A percentile compares a stretch with the other conserved stretches of the same genome.
phyloP scores from a whole-genome alignment of 2,113 vertebrate species.

The Ctenomys sociabilis region DNA sequence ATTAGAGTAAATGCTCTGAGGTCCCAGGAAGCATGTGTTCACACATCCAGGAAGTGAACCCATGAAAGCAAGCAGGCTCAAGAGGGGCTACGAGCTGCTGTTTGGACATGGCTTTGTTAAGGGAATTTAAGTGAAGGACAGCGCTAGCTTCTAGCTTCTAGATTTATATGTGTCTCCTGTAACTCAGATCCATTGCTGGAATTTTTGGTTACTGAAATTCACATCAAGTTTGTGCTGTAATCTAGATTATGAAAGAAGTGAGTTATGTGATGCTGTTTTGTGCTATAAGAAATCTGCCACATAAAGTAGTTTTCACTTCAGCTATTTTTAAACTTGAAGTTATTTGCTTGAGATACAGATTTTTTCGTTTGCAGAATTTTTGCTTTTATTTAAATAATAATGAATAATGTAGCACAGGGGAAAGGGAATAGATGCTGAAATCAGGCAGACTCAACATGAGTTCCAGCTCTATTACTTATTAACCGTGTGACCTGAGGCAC shows the following conservation, averaged over 20 bases:
- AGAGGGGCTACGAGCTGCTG: neutral
- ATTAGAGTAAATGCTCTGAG: conserved; percentile 28
- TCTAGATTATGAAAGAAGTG: neutral
- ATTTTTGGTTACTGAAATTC: neutral
- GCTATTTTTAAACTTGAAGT: no score
- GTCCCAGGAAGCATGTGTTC: neutral
- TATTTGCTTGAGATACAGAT: neutral
- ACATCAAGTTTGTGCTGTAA: neutral
- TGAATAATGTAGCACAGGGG: neutral
- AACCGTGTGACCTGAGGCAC: neutral
- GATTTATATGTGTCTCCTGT: neutral
- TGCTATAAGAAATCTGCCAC: neutral
- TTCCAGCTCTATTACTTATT: neutral
- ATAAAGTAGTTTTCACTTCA: neutral
- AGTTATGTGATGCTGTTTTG: neutral
- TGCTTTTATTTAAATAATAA: neutral
- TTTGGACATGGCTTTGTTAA: neutral
- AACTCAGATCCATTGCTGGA: neutral
- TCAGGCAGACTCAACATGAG: neutral
- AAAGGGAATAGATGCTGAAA: neutral
- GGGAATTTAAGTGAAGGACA: neutral
- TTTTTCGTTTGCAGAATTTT: no score
- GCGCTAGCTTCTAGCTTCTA: neutral
- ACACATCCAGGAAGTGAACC: neutral
- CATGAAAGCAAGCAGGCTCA: neutral